Conservation (phyloP, 2,797 vertebrate genomes). For the Numenius phaeopus region DNA sequence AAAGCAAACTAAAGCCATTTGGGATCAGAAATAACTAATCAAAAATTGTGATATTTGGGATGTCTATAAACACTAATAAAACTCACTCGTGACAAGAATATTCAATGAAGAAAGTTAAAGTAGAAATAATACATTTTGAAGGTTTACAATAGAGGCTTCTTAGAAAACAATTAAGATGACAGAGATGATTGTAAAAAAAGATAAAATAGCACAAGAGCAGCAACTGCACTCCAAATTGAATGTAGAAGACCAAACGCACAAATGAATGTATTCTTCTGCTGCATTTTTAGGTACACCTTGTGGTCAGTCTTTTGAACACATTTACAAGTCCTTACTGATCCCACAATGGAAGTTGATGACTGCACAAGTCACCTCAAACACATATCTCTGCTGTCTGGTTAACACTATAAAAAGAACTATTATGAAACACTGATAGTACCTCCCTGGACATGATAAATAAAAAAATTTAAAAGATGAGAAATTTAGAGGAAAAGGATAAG, state of each 20-base stretch:
- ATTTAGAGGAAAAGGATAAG: background rate
- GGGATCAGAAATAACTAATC: background rate
- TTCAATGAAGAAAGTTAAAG: background rate
- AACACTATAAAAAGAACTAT: background rate
- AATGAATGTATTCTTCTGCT: background rate
- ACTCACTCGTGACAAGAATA: background rate
- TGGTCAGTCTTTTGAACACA: rapidly evolving
- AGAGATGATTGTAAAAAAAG: background rate
- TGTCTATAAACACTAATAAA: background rate
- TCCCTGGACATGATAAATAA: background rate
- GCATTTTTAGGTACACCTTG: background rate
- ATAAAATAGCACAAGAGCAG: background rate
- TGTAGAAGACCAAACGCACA: background rate
- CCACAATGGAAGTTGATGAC: background rate
- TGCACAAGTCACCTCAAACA: background rate
- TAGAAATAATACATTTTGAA: background rate
- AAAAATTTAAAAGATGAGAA: background rate
- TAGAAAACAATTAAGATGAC: background rate
- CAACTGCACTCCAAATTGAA: background rate
- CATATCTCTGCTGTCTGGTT: rapidly evolving
- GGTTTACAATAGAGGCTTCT: background rate
- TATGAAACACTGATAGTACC: background rate
- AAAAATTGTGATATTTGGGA: background rate
- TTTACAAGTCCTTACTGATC: background rate
- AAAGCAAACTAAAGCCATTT: background rate